Evolutionary conservation across 2,888 invertebrate species (phyloP), one percentile per base, ranked within the genome.

Genomic region (Eugnorisma glareosa): DNA sequence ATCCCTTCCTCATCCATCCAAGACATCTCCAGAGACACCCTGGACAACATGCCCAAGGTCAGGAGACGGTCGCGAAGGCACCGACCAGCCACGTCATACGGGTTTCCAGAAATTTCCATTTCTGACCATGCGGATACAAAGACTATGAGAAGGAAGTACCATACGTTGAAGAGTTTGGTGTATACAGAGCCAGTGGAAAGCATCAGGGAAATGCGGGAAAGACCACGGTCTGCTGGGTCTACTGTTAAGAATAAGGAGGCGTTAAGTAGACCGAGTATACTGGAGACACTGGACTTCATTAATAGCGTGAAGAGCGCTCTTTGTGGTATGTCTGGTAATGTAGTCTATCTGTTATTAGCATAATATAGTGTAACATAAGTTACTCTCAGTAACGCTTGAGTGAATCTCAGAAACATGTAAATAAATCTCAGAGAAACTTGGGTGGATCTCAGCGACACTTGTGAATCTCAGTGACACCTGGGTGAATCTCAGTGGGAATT

Each of bases 241-340:
- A 96, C 96, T 67, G 85, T 96, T 51, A 94, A 94, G 89, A 93
- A 93, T 75, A 95, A 94, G 77, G 95, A 95, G 64, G 90, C 93
- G 2, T 79, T 96, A 83, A 95, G 93, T 84, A 94, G 96, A 91
- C 97, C 97, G 0, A 96, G 93, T 73, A 91, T 97, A 31, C 80
- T 96, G 88, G 97, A 96, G 92, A 96, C 96, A 0, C 81, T 96
- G 89, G 96, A 96, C 71, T 96, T 96, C 84, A 96, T 96, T 51
- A 96, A 96, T 77, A 93, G 96, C 40, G 95, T 96, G 0, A 96
- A 95, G 76, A 93, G 95, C 87, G 95, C 95, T 43, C 87, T 96
- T 21, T 93, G 93, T 89, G 96, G 96, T 96, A 75, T 92, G 94
- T 89, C n/a, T 11, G 6, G 3, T 21, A 8, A 28, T 54, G 13